phyloP scores from a whole-genome alignment of 2,888 invertebrate genomes.

The Meliscaeva auricollis region DNA sequence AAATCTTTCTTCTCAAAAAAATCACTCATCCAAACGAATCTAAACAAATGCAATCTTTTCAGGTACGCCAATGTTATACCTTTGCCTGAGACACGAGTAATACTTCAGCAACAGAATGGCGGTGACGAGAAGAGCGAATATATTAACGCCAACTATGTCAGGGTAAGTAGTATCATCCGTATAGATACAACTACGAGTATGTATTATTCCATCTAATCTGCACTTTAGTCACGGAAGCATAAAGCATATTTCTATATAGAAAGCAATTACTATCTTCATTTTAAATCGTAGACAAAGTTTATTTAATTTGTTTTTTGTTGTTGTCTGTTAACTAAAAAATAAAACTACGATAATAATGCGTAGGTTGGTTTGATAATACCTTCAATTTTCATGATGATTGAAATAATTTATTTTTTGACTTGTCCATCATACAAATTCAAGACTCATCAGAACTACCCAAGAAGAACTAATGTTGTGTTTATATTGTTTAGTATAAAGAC shows the following conservation, averaged over 20 bases:
- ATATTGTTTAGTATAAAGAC: background rate
- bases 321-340: background rate
- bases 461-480: slow-evolving; percentile 64
- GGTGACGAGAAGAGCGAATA: slow-evolving; percentile 93
- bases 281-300: slow-evolving; percentile 1
- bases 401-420: slow-evolving; percentile 11
- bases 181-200: slow-evolving; percentile 44
- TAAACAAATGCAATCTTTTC: slow-evolving; percentile 58
- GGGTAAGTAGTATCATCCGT: slow-evolving; percentile 86
- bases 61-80: slow-evolving; percentile 97
- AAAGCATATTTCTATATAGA: slow-evolving; percentile 69
- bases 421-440: slow-evolving; percentile 1
- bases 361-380: slow-evolving; percentile 31
- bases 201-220: slow-evolving; percentile 64
- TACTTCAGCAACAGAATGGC: slow-evolving; percentile 88
- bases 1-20: background rate
- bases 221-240: slow-evolving; percentile 74
- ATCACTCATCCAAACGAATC: slow-evolving; percentile 35
- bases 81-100: slow-evolving; percentile 94
- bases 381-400: background rate
- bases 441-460: slow-evolving; percentile 38
- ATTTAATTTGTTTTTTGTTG: background rate
- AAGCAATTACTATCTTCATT: slow-evolving; percentile 59
- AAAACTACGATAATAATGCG: slow-evolving; percentile 31
- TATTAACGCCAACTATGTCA: slow-evolving; percentile 96